phyloP scores from a whole-genome alignment of 2,113 vertebrate genomes.

The Oenanthe melanoleuca region DNA sequence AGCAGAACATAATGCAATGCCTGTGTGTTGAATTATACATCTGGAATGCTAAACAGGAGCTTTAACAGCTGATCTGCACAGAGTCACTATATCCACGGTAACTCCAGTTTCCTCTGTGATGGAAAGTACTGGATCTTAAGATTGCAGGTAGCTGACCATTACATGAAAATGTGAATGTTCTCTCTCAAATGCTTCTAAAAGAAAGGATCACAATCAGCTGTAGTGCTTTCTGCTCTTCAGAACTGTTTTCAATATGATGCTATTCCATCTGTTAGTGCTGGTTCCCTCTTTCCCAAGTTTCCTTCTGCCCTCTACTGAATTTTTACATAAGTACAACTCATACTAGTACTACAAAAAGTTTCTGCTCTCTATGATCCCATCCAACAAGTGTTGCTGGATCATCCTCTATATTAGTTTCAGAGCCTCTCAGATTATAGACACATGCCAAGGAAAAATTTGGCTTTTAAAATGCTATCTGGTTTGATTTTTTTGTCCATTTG shows the following conservation, averaged over 20 bases:
- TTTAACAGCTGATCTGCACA: background rate
- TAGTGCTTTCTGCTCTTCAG: background rate
- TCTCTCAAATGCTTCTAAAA: background rate
- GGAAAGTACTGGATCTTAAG: background rate
- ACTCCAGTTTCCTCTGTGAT: background rate
- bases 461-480: background rate
- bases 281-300: background rate
- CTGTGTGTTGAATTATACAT: background rate
- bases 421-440: background rate
- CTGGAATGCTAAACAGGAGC: background rate
- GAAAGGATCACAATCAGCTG: background rate
- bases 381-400: background rate
- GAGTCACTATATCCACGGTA: background rate
- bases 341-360: background rate
- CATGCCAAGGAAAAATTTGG: background rate
- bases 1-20: background rate
- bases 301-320: constrained; percentile 60
- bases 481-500: background rate
- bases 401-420: background rate
- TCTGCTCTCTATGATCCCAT: background rate
- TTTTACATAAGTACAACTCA: background rate
- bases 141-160: background rate
- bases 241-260: background rate
- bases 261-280: background rate
- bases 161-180: background rate